Evolutionary conservation across 1,140 invertebrate genomes (phyloP).

Genomic region (Drosophila yakuba): DNA sequence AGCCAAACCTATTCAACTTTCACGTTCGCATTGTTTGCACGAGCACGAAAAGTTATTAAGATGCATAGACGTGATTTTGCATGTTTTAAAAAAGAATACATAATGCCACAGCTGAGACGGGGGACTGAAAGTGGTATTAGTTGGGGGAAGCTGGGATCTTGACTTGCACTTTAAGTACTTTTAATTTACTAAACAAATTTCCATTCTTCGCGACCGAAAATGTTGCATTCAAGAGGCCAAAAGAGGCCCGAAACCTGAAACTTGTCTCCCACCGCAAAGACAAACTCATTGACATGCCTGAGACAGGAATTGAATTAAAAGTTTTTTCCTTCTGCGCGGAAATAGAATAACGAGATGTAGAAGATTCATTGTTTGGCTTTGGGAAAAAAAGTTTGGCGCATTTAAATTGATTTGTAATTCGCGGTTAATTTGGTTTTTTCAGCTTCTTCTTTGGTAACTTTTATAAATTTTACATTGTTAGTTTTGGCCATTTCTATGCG

Average conservation of each 20-base stretch:
- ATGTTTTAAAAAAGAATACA: constrained; percentile 71
- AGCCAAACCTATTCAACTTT: constrained; percentile 74
- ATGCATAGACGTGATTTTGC: constrained; percentile 78
- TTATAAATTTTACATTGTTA: constrained; percentile 53
- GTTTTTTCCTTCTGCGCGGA: constrained; percentile 44
- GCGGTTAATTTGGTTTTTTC: constrained; percentile 65
- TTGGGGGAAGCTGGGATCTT: constrained; percentile 18
- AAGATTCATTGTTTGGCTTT: constrained; percentile 53
- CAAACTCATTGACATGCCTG: constrained; percentile 71
- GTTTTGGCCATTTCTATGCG: constrained; percentile 12
- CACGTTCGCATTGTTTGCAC: constrained; percentile 78
- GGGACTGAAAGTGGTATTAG: constrained; percentile 8
- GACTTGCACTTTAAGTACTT: constrained; percentile 59
- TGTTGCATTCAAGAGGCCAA: constrained; percentile 44
- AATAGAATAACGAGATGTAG: constrained; percentile 32
- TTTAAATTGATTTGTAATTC: constrained; percentile 81
- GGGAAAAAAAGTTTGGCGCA: constrained; percentile 46
- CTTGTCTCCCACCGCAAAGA: constrained; percentile 9
- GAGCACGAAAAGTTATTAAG: constrained; percentile 80
- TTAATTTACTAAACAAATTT: constrained; percentile 67
- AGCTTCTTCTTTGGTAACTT: constrained; percentile 30
- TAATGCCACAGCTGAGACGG: constrained; percentile 29
- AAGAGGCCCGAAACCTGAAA: constrained; percentile 7
- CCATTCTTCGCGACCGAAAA: constrained; percentile 36
- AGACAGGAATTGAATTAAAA: constrained; percentile 79